phyloP scores from a whole-genome alignment of 2,113 vertebrate species.

The Amblyornis subalaris region DNA sequence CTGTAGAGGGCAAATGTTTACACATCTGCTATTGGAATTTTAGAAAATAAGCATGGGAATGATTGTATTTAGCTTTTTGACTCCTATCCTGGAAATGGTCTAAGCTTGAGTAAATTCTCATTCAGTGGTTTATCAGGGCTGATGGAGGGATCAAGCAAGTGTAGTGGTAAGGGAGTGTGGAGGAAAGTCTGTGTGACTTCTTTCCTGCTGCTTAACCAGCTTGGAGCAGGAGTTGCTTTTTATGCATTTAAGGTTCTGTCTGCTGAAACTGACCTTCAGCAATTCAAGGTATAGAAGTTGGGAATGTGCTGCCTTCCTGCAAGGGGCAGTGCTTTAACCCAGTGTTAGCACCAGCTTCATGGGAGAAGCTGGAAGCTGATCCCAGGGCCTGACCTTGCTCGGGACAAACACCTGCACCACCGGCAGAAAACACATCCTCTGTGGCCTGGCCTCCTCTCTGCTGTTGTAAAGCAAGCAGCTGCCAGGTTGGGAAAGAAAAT shows the following conservation, averaged over 20 bases:
- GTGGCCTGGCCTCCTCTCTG: neutral
- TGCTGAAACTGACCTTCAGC: neutral
- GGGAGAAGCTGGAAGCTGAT: neutral
- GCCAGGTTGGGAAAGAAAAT: neutral
- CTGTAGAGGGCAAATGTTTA: neutral
- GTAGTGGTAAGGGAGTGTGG: neutral
- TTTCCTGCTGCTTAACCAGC: neutral
- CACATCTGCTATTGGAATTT: neutral
- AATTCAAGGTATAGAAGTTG: neutral
- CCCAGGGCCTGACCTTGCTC: neutral
- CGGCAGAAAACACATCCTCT: neutral
- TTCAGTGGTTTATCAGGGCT: neutral
- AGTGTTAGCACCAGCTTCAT: rapidly evolving
- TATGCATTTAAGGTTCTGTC: neutral
- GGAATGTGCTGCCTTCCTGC: neutral
- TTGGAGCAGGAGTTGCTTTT: neutral
- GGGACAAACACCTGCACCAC: rapidly evolving
- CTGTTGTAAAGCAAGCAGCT: neutral
- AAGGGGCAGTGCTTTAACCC: neutral
- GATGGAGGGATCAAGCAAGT: rapidly evolving
- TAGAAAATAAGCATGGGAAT: neutral
- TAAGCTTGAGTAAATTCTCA: neutral
- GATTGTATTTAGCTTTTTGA: neutral
- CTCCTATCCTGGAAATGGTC: neutral
- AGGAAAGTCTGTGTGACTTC: neutral